Base-by-base conservation (phyloP, 2,888 invertebrate genomes). In the Chorisops tibialis region DNA sequence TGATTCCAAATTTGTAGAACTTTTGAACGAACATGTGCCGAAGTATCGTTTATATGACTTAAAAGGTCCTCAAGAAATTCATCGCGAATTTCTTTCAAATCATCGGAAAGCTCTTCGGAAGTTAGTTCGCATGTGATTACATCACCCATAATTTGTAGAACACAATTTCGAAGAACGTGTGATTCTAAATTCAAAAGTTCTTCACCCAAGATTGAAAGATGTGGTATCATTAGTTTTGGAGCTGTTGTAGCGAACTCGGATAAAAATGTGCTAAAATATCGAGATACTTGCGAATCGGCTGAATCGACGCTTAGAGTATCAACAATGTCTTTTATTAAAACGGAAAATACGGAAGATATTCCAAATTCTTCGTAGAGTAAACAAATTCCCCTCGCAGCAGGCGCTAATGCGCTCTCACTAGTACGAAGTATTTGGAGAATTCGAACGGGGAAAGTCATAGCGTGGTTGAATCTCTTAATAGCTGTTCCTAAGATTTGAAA, bases 11-110 rank as follows among this genome's bases (percentile, higher is more conserved):
- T 86, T 74, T 93, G 89, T 38, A 96, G 68, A 62, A 87, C 89
- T 81, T 90, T 93, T 21, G 91, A 87, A 21, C 97, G 81, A 0
- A 95, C 95, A 72, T 89, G 89, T 0, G 94, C 91, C 50, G 93
- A 87, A 3, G 83, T 76, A 73, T 98, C 97, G 67, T 87, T 84
- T 59, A 95, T 83, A 73, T 96, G 96, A 41, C 91, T 89, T 70
- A 87, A 82, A 14, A 96, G 77, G 72, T 86, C 84, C 59, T 89
- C 87, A 3, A 96, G 81, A 70, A 94, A 88, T 69, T 89, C 87
- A 73, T 95, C 90, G 2, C 94, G 82, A 48, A 84, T 82, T 47
- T 82, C 79, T 67, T 85, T 86, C 68, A 86, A 81, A 63, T 86
- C 86, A 35, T 87, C 84, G 18, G 84, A 79, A 24, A 93, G 78